These are phyloP conservation scores for Thamnophis elegans DNA, from an alignment of 2,797 vertebrate species.

Conservation along the genomic window DNA sequence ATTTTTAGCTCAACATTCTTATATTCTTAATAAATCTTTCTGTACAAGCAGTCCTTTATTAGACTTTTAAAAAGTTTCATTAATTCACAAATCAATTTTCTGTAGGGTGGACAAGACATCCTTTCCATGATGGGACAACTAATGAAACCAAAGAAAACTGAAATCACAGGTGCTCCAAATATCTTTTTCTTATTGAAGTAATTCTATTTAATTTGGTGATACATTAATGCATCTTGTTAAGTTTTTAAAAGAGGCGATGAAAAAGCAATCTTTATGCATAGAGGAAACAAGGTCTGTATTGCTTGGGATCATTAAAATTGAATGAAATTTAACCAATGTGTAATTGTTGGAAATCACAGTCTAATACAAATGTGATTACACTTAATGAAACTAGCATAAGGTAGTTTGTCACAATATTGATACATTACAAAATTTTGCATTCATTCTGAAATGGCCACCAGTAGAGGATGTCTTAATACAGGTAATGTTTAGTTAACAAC, in stretches of 20 bases:
- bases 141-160: slow-evolving; percentile 99
- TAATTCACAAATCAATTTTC: slow-evolving; percentile 40
- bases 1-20: not conserved
- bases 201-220: not conserved
- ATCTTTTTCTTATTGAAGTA: not conserved
- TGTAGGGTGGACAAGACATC: slow-evolving; percentile 95
- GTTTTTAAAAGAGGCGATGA: not conserved
- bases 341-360: not conserved
- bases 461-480: not conserved
- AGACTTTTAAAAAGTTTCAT: not conserved
- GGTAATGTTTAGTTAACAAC: not conserved
- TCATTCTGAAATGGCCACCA: not conserved
- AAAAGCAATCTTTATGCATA: not conserved
- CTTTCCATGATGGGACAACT: slow-evolving; percentile 99
- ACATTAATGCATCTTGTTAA: not conserved
- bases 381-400: not conserved
- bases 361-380: not conserved
- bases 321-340: not conserved
- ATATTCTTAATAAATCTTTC: not conserved
- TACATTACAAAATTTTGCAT: not conserved
- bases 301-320: not conserved
- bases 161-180: slow-evolving; percentile 87
- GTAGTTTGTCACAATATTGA: not conserved
- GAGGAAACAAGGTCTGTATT: not conserved
- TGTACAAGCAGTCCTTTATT: not conserved